Evolutionary conservation across 2,113 vertebrate genomes (phyloP).

Genomic region (Chascanopsetta lugubris): DNA sequence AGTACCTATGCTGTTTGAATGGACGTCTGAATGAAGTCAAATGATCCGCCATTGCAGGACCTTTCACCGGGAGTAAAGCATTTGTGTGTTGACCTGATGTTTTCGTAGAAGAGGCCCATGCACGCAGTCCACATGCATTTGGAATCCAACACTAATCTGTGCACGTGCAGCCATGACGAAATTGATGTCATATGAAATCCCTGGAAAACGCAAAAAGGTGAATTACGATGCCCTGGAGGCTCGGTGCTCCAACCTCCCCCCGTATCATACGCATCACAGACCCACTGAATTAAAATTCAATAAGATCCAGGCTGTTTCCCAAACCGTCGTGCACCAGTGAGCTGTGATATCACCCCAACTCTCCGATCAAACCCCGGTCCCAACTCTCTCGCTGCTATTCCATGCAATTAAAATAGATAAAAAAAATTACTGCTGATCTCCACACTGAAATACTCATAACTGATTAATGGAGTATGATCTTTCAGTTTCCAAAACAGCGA

Average conservation of each 20-base stretch:
- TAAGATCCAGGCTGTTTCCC: conserved; percentile 72
- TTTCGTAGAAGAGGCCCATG: conserved; percentile 14
- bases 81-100: conserved; percentile 1
- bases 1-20: conserved; percentile 8
- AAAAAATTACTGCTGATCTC: conserved; percentile 51
- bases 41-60: conserved; percentile 13
- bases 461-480: conserved; percentile 40
- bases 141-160: background rate
- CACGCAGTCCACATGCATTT: background rate
- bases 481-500: background rate
- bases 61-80: conserved; percentile 3
- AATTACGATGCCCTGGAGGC: conserved; percentile 52
- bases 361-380: conserved; percentile 59
- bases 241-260: conserved; percentile 42
- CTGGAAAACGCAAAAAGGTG: conserved; percentile 27
- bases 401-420: conserved; percentile 52
- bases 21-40: conserved; percentile 6
- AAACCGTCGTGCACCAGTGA: conserved; percentile 72
- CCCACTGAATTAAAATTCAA: conserved; percentile 77
- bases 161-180: conserved; percentile 31
- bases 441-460: conserved; percentile 19
- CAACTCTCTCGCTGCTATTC: conserved; percentile 26
- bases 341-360: conserved; percentile 71
- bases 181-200: conserved; percentile 48
- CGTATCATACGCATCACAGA: conserved; percentile 63